These are phyloP conservation scores for Drosophila pegasa DNA, from an alignment of 2,888 invertebrate genomes.

Conservation along the genomic window DNA sequence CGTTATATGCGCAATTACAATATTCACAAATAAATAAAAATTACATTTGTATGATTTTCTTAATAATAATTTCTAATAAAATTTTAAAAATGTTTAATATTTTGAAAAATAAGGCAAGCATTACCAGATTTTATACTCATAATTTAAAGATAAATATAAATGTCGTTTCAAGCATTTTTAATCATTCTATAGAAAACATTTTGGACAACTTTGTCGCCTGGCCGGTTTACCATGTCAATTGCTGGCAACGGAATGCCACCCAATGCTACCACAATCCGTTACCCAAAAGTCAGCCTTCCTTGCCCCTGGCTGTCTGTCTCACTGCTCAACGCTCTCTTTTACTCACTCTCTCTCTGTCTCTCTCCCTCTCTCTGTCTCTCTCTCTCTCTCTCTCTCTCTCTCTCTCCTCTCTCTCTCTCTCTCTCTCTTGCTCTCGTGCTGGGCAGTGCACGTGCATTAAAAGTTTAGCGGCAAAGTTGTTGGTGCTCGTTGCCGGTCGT, in stretches of 20 bases:
- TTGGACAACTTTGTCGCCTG: conserved; percentile 50
- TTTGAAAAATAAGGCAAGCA: too few relatives aligned
- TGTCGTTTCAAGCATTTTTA: too few relatives aligned
- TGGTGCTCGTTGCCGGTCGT: conserved; percentile 38
- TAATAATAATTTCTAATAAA: too few relatives aligned
- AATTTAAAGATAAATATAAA: too few relatives aligned
- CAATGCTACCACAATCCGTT: conserved; percentile 53
- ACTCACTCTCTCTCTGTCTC: not conserved
- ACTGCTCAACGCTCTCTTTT: not conserved
- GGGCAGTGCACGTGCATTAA: conserved; percentile 71
- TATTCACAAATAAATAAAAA: too few relatives aligned
- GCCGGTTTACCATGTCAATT: conserved; percentile 29
- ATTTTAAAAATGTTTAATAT: too few relatives aligned
- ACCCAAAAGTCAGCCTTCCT: conserved; percentile 35
- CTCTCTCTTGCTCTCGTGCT: conserved; percentile 26
- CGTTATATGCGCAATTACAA: too few relatives aligned
- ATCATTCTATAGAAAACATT: too few relatives aligned
- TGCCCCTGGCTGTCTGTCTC: not conserved
- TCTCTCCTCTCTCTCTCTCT: not conserved
- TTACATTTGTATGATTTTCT: too few relatives aligned
- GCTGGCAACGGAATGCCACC: conserved; percentile 36
- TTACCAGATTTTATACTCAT: too few relatives aligned
- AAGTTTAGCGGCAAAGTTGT: conserved; percentile 74
- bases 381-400: not conserved
- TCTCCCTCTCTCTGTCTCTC: not conserved